Base-by-base conservation (phyloP, 1,140 invertebrate genomes). In the Micrasema longulum region DNA sequence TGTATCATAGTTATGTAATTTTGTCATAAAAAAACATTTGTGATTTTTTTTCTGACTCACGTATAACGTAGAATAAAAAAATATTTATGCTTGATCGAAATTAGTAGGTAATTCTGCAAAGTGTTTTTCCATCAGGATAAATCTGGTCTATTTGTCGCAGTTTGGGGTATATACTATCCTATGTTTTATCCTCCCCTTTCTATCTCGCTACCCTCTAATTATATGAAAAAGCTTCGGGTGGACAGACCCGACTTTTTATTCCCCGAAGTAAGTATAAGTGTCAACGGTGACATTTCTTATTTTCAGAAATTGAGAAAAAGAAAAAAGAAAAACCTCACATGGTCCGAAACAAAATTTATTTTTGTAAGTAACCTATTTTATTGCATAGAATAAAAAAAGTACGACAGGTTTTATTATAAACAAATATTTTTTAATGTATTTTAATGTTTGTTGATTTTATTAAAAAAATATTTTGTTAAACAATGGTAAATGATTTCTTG, bases 201-300 rank as follows among this genome's bases (percentile, higher is more conserved):
- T 67, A 22, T 20, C 36, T 26, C n/a, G n/a, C 55, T 41, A 45
- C 60, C 60, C 60, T 41, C 47, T 74, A 74, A 74, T 74, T 74
- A 74, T 74, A 74, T 63, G 53, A 71, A 74, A 71, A 71, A 74
- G 73, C 68, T 47, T 31, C 26, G 60, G 55, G 67, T 69, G 45
- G 50, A 36, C 50, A 31, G 43, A 45, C 45, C 47, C 69, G 43
- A 22, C 65, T 75, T 75, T 75, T 75, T 75, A 75, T 75, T 75
- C 74, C 57, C 43, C 14, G 22, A 38, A 38, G 41, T 64, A 64
- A 69, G 73, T 60, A 70, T 75, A 75, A 72, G 69, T 75, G 74
- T 75, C 74, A 75, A 66, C 74, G 62, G 67, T 74, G 53, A 62
- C 68, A 65, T 69, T 75, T 75, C 73, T 72, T 71, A 75, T 75